Evolutionary conservation across 1,140 invertebrate genomes (phyloP), one percentile per base, ranked within the genome.

Genomic region (Diorhabda elongata): DNA sequence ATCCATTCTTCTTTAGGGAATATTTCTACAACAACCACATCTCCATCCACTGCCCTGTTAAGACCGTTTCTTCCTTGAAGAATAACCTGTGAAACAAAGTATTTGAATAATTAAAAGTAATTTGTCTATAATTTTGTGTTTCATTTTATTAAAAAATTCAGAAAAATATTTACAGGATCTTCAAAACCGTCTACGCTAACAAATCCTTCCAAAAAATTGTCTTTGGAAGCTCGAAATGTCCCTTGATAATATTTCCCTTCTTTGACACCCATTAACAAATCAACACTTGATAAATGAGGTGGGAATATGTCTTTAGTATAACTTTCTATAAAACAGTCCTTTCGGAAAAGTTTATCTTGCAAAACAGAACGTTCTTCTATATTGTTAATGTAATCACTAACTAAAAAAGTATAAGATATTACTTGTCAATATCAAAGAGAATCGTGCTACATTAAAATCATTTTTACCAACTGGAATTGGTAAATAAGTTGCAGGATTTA

Each of bases 31-130:
- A 95, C 97, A 8, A 99, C 97, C 68, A 91, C 84, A 82, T 99
- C 98, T 43, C 95, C 96, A 82, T 99, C 93, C 3, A 99, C 90
- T n/a, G 96, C 94, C 66, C 98, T 86, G 82, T 99, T 99, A 43
- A 98, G 85, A 69, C 92, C 89, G 66, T 87, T 85, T 66, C 91
- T 85, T 5, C 97, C 97, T 90, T 97, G 95, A 47, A 98, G 84
- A 9, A 98, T 84, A 67, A 98, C 88, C 92, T 96, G 71, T 74
- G 11, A 65, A 57, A 67, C n/a, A 9, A 3, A 0, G 44, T 4
- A 44, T 44, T 6, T 67, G 6, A 52, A 8, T 3, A 52, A 52
- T 3, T 52, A 52, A 26, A 26, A 26, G 26, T 26, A 26, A 26
- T 26, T 26, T 26, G 26, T 26, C 26, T 52, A 8, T 52, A 52